Evolutionary conservation across 92 coral and sea anemone genomes (phyloP), one percentile per base, ranked within the genome.

Genomic region (Parazoanthus swiftii): DNA sequence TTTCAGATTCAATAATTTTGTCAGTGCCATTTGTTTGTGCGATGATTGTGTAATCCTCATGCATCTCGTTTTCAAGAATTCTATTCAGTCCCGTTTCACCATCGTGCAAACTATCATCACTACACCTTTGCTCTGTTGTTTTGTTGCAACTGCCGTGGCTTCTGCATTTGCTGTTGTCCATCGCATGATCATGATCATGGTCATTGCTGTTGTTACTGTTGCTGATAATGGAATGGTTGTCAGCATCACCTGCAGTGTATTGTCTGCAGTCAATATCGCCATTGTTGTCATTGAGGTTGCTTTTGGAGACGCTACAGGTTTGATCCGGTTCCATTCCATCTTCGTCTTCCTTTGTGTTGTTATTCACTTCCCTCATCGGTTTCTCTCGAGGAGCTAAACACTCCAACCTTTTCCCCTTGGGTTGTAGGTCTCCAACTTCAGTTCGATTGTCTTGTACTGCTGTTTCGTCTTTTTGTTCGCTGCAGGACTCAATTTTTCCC

Each of bases 101-200:
- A 59, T 23, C 67, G 77, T 44, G 36, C 42, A 46, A 33, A 70
- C 54, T 48, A 16, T 18, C 36, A 71, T 21, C 38, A 46, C 20
- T 33, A 15, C 42, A 20, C 26, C 14, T 0, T 23, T 58, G 74
- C 35, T 81, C 85, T 7, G 68, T 16, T 36, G 48, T 37, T 72
- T 29, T 56, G 44, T 33, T 81, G 77, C 20, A 15, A 46, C 14
- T 44, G 48, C 29, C 75, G 35, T 77, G 23, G 63, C 66, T 44
- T n/a, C 8, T 77, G 59, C 9, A 54, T 39, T 81, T 81, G 90
- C 1, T 81, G 88, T 15, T 65, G 50, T 65, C 1, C 43, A 16
- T 18, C 21, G 66, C 43, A 51, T 80, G n/a, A 44, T 88, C 25
- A 48, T 79, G 43, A n/a, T 63, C 21, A 26, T 63, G 21, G 59